Evolutionary conservation across 1,140 invertebrate genomes (phyloP).

Genomic region (Sitodiplosis mosellana): DNA sequence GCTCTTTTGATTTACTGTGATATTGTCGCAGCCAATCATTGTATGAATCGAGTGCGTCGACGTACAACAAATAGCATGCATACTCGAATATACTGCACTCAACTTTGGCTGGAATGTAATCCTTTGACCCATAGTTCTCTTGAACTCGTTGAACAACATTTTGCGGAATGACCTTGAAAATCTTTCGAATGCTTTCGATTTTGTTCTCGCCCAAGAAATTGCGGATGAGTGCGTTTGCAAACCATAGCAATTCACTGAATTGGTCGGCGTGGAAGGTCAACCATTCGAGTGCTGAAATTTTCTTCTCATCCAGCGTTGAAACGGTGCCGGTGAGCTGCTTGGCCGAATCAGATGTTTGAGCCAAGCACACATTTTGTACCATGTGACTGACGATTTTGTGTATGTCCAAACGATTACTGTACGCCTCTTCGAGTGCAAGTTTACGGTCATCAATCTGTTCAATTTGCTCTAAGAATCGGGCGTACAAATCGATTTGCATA

Average conservation of each 20-base stretch:
- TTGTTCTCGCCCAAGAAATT: slow-evolving; percentile 51
- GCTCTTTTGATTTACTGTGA: slow-evolving; percentile 52
- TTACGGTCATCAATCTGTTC: slow-evolving; percentile 28
- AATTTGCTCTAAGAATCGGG: slow-evolving; percentile 52
- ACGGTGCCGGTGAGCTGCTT: slow-evolving; percentile 10
- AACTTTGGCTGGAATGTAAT: slow-evolving; percentile 30
- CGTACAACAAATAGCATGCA: slow-evolving; percentile 56
- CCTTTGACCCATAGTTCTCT: slow-evolving; percentile 31
- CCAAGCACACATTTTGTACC: slow-evolving; percentile 52
- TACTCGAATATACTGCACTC: slow-evolving; percentile 49
- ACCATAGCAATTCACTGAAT: slow-evolving; percentile 57
- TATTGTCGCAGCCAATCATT: slow-evolving; percentile 73
- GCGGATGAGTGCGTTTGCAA: slow-evolving; percentile 78
- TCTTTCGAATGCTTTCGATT: slow-evolving; percentile 44
- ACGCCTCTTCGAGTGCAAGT: slow-evolving; percentile 41
- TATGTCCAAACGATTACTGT: slow-evolving; percentile 64
- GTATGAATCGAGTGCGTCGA: slow-evolving; percentile 72
- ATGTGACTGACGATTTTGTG: slow-evolving; percentile 62
- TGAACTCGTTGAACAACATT: slow-evolving; percentile 44
- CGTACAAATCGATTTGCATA: slow-evolving; percentile 57
- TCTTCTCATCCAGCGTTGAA: slow-evolving; percentile 14
- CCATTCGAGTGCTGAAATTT: slow-evolving; percentile 79
- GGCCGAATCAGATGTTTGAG: slow-evolving; percentile 4
- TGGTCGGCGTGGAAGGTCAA: slow-evolving; percentile 61
- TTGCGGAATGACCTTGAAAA: slow-evolving; percentile 44